phyloP scores from a whole-genome alignment of 2,888 invertebrate species.

The Sarcophaga variegata region DNA sequence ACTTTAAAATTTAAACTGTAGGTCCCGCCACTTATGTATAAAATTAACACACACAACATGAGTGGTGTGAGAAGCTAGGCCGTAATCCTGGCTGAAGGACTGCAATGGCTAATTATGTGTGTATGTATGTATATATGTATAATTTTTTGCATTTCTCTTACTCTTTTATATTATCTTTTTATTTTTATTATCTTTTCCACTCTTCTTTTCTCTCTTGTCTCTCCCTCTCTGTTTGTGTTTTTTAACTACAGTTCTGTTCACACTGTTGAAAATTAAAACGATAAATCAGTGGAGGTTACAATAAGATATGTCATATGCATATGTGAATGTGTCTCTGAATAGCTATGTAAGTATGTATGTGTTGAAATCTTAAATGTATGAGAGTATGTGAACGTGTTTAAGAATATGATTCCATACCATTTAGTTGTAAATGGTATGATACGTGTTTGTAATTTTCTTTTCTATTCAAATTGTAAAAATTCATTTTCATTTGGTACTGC shows the following conservation, averaged over 20 bases:
- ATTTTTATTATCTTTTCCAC: not conserved
- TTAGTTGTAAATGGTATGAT: slow-evolving; percentile 30
- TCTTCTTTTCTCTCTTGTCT: no score
- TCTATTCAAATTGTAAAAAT: slow-evolving; percentile 51
- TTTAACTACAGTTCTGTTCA: slow-evolving; percentile 13
- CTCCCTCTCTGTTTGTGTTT: no score
- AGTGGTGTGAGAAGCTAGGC: no score
- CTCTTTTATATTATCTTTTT: not conserved
- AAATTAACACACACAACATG: no score
- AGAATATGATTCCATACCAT: slow-evolving; percentile 7
- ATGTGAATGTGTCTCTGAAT: not conserved
- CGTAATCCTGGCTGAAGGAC: no score
- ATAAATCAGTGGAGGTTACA: slow-evolving; percentile 48
- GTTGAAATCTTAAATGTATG: not conserved
- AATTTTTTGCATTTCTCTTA: no score
- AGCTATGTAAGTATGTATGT: not conserved
- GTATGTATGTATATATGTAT: no score
- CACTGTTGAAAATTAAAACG: slow-evolving; percentile 51
- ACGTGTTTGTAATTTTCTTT: slow-evolving; percentile 32
- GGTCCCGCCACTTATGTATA: no score
- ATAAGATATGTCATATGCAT: slow-evolving; percentile 26
- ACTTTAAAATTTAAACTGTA: no score
- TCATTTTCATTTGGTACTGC: slow-evolving; percentile 10
- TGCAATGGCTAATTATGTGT: no score
- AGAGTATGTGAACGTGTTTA: slow-evolving; percentile 3